Percentiles rank a stretch among this genome's conserved stretches.
These are phyloP conservation scores for Pangasianodon gigas DNA, from an alignment of 2,113 vertebrate genomes.

Conservation along the genomic window DNA sequence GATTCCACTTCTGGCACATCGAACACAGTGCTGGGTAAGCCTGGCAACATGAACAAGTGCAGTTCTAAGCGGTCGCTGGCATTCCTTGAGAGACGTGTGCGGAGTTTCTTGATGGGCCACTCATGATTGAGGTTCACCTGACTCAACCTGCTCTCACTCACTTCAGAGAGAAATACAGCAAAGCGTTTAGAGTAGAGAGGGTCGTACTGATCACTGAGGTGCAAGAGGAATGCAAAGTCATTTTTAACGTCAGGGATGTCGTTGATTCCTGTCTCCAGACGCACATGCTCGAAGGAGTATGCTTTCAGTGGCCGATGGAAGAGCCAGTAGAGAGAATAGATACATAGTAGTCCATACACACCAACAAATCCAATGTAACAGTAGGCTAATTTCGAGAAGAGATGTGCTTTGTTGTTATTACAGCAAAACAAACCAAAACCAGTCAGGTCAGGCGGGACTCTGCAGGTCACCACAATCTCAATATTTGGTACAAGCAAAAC, in stretches of 20 bases:
- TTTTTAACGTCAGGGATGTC: conserved; percentile 90
- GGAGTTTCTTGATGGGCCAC: conserved; percentile 83
- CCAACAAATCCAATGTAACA: conserved; percentile 85
- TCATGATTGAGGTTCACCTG: conserved; percentile 87
- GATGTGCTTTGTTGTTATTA: conserved; percentile 85
- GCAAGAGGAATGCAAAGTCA: conserved; percentile 89
- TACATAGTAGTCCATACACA: conserved; percentile 80
- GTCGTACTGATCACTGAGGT: conserved; percentile 89
- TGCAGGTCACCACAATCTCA: conserved; percentile 80
- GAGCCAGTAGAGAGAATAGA: conserved; percentile 88
- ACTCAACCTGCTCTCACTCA: conserved; percentile 83
- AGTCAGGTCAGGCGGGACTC: conserved; percentile 79
- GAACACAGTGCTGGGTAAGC: conserved; percentile 83
- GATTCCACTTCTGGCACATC: conserved; percentile 81
- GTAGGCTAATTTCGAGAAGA: conserved; percentile 86
- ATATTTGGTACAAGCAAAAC: conserved; percentile 77
- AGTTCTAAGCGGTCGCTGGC: conserved; percentile 75
- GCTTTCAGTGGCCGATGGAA: conserved; percentile 84
- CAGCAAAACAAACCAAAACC: conserved; percentile 86
- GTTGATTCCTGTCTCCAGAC: conserved; percentile 83
- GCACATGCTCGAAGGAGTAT: conserved; percentile 82
- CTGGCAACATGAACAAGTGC: conserved; percentile 80
- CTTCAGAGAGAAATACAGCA: conserved; percentile 87
- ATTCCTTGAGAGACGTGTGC: conserved; percentile 75
- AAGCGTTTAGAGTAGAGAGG: conserved; percentile 86